Evolutionary conservation across 2,113 vertebrate genomes (phyloP).

Genomic region (Psephotus haematonotus): DNA sequence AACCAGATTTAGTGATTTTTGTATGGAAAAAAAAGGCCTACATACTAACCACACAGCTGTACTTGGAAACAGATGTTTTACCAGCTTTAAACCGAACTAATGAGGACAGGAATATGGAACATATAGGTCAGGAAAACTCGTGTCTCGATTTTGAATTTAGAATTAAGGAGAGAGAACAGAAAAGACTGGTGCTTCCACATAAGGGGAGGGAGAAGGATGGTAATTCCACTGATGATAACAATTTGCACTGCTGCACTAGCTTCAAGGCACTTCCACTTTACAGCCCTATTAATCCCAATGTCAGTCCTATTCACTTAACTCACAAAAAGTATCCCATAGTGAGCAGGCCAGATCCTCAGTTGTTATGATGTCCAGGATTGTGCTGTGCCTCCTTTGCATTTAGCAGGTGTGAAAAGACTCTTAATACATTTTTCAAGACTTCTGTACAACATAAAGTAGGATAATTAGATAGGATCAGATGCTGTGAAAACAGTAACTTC

Average conservation of each 20-base stretch:
- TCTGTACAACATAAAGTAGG: neutral
- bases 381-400: neutral
- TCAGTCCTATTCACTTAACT: neutral
- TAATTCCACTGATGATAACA: neutral
- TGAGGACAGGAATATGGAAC: neutral
- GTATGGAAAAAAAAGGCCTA: neutral
- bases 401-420: neutral
- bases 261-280: neutral
- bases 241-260: neutral
- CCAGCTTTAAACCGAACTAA: neutral
- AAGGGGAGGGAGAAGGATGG: neutral
- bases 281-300: neutral
- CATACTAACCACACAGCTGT: neutral
- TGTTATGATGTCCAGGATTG: neutral
- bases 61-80: conserved; percentile 28
- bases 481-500: neutral
- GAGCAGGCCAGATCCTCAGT: neutral
- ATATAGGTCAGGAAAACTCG: neutral
- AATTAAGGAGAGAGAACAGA: neutral
- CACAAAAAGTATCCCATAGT: neutral
- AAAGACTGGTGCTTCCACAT: neutral
- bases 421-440: neutral
- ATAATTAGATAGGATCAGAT: neutral
- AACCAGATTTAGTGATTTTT: neutral
- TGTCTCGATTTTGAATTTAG: neutral